phyloP scores from a whole-genome alignment of 2,888 invertebrate genomes.

The Xestia sexstrigata region DNA sequence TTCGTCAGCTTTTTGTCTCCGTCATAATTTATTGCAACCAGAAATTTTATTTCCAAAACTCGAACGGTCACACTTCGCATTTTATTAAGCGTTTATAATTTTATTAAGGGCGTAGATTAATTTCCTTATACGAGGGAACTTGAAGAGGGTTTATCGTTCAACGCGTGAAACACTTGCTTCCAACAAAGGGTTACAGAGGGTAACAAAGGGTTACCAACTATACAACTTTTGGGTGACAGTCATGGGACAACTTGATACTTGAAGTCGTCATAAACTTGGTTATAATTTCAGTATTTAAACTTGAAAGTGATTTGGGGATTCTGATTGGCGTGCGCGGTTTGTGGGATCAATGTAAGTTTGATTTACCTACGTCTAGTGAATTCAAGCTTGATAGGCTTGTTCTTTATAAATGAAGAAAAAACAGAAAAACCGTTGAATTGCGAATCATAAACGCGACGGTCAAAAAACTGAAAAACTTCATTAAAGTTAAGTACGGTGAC shows the following conservation, averaged over 20 bases:
- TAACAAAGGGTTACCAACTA: slow-evolving; percentile 48
- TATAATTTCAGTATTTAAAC: slow-evolving; percentile 49
- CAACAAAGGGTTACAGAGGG: slow-evolving; percentile 56
- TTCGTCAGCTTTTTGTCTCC: slow-evolving; percentile 3
- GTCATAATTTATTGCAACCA: slow-evolving; percentile 17
- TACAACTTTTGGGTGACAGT: slow-evolving; percentile 54
- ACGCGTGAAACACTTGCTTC: slow-evolving; percentile 49
- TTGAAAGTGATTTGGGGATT: slow-evolving; percentile 40
- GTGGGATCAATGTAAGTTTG: background rate
- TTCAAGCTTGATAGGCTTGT: background rate
- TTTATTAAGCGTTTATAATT: slow-evolving; percentile 60
- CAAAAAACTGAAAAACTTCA: background rate
- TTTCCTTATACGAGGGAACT: slow-evolving; percentile 62
- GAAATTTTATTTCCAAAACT: slow-evolving; percentile 36
- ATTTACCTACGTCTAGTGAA: background rate
- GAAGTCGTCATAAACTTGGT: slow-evolving; percentile 50
- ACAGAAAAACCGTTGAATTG: background rate
- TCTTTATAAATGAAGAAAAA: background rate
- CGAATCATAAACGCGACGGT: background rate
- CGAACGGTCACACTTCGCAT: slow-evolving; percentile 43
- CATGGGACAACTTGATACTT: slow-evolving; percentile 57
- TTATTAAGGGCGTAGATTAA: slow-evolving; percentile 58
- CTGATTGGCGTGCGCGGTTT: slow-evolving; percentile 30
- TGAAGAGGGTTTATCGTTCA: slow-evolving; percentile 57
- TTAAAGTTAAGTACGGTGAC: background rate